Percentiles rank a stretch among this genome's conserved stretches.
These are phyloP conservation scores for Drosophila sturtevanti DNA, from an alignment of 1,140 invertebrate species.

Conservation along the genomic window DNA sequence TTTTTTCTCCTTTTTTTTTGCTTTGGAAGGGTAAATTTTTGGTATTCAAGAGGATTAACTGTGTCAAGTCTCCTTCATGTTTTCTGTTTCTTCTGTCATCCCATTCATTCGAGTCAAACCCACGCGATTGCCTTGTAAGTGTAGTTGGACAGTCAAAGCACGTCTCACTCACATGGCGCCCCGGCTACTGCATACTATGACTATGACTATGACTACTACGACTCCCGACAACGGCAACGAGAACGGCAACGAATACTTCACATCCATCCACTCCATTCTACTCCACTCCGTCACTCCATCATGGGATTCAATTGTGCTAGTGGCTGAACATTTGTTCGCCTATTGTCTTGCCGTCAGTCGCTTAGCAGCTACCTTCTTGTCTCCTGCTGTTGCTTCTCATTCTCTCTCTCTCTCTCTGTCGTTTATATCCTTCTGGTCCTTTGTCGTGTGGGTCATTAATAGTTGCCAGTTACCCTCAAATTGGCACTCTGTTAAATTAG, in stretches of 20 bases:
- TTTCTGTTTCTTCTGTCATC: constrained; percentile 6
- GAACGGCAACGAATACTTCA: too few species aligned
- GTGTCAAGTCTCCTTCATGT: constrained; percentile 4
- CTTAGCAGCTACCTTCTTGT: constrained; percentile 13
- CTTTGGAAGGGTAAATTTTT: not conserved
- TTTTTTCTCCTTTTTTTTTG: not conserved
- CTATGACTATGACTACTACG: too few species aligned
- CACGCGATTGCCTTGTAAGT: constrained; percentile 5
- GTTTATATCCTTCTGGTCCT: constrained; percentile 2
- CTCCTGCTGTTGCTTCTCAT: not conserved
- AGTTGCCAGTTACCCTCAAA: constrained; percentile 14
- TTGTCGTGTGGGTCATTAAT: constrained; percentile 13
- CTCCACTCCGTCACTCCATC: not conserved
- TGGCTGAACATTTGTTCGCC: constrained; percentile 12
- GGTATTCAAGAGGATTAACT: not conserved
- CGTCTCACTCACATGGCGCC: constrained; percentile 8
- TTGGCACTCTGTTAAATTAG: constrained; percentile 18
- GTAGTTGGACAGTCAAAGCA: constrained; percentile 9
- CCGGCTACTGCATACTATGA: not conserved
- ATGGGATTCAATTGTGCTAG: constrained; percentile 17
- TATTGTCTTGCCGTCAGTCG: constrained; percentile 13
- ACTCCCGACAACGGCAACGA: too few species aligned
- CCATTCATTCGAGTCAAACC: constrained; percentile 17
- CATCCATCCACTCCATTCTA: not conserved
- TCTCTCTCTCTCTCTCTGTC: not conserved